Conservation (phyloP, 1,140 invertebrate species). For the Diorhabda elongata region DNA sequence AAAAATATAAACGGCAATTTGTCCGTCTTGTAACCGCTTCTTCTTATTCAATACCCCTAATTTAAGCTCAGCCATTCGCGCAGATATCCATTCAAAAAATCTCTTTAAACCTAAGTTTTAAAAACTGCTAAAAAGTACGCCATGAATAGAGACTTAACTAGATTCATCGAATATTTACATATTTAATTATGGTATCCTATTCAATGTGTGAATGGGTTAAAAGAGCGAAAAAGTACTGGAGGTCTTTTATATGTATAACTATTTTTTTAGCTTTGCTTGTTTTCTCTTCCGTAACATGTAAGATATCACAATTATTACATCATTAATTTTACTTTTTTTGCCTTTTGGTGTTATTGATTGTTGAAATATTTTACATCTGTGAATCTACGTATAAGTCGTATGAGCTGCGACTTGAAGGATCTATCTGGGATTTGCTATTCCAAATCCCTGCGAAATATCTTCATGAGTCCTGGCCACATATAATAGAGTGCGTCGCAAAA, state of each 20-base stretch:
- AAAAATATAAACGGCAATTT: constrained; percentile 31
- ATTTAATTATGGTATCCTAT: constrained; percentile 19
- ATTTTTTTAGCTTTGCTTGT: no score
- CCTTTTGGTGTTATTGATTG: no score
- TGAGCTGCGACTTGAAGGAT: no score
- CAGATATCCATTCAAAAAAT: constrained; percentile 21
- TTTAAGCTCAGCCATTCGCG: constrained; percentile 25
- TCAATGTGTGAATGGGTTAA: constrained; percentile 5
- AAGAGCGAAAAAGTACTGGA: background rate
- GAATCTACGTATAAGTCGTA: no score
- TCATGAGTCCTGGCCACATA: no score
- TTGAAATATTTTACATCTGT: no score
- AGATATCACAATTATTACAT: no score
- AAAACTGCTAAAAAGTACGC: constrained; percentile 22
- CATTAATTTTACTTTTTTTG: no score
- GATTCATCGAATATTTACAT: constrained; percentile 25
- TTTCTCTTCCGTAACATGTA: no score
- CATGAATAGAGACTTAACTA: constrained; percentile 28
- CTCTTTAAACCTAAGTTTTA: constrained; percentile 27
- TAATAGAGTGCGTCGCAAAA: no score
- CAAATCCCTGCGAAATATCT: no score
- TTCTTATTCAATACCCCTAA: constrained; percentile 32
- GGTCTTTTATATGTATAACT: background rate
- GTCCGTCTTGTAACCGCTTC: constrained; percentile 23
- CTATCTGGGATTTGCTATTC: no score